Percentiles rank a stretch among this genome's conserved stretches.
Evolutionary conservation across 2,113 vertebrate genomes (phyloP).

Genomic region (Odocoileus hemionus): DNA sequence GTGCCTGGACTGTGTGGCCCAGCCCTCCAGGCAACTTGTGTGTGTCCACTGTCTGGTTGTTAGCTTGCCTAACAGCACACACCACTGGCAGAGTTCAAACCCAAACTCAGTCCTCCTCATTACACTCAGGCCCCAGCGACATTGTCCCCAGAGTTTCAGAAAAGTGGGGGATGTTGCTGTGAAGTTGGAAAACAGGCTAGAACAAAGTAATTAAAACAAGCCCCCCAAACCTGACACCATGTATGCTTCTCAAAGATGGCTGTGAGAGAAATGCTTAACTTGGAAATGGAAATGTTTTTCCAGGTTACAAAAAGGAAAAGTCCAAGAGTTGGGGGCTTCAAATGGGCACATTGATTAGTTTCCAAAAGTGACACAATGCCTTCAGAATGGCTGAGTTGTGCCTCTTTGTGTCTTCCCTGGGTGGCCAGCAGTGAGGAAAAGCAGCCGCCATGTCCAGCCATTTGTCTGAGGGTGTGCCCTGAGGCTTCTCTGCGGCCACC

Average conservation of each 20-base stretch:
- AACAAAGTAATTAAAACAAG: background rate
- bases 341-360: background rate
- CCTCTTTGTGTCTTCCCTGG: background rate
- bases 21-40: background rate
- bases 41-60: background rate
- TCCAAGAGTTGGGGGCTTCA: background rate
- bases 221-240: background rate
- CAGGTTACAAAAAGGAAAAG: conserved; percentile 24
- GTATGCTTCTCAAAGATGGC: background rate
- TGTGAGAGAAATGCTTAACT: conserved; percentile 26
- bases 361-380: background rate
- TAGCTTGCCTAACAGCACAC: background rate
- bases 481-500: background rate
- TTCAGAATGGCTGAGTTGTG: conserved; percentile 20
- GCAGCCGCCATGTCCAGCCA: background rate
- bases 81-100: background rate
- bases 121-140: background rate
- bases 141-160: background rate
- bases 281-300: conserved; percentile 28
- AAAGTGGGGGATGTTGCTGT: background rate
- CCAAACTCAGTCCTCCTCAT: background rate
- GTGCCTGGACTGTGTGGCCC: background rate
- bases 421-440: background rate
- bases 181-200: background rate
- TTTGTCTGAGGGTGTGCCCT: background rate